phyloP scores from a whole-genome alignment of 2,888 invertebrate species.

The Oligia strigilis region DNA sequence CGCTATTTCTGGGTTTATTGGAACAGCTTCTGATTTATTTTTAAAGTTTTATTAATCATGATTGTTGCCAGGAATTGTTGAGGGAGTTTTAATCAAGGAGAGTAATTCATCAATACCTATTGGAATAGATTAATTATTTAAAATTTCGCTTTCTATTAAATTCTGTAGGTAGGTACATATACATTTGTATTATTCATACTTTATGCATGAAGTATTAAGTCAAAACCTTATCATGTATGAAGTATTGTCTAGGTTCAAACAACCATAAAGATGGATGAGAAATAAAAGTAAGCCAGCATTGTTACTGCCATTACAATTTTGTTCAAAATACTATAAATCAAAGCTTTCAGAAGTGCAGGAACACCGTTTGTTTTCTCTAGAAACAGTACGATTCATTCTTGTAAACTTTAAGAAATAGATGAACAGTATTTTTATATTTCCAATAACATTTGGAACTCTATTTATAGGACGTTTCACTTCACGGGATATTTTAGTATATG shows the following conservation, averaged over 20 bases:
- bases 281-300: conserved; percentile 16
- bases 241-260: neutral
- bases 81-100: conserved; percentile 17
- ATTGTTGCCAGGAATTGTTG: neutral
- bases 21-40: conserved; percentile 22
- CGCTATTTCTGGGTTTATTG: neutral
- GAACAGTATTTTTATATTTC: conserved; percentile 66
- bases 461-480: conserved; percentile 55
- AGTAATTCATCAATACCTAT: neutral
- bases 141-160: neutral
- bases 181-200: neutral
- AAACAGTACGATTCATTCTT: conserved; percentile 55
- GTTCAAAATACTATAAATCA: conserved; percentile 51
- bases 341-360: conserved; percentile 59
- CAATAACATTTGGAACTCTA: conserved; percentile 63
- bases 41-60: neutral
- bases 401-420: conserved; percentile 63
- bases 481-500: conserved; percentile 59
- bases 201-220: neutral
- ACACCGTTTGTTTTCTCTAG: conserved; percentile 62
- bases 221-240: neutral
- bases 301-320: conserved; percentile 23
- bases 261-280: conserved; percentile 16
- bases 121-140: neutral
- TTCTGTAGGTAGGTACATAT: neutral